phyloP scores from a whole-genome alignment of 2,888 invertebrate species.

The Eremobia ochroleuca region DNA sequence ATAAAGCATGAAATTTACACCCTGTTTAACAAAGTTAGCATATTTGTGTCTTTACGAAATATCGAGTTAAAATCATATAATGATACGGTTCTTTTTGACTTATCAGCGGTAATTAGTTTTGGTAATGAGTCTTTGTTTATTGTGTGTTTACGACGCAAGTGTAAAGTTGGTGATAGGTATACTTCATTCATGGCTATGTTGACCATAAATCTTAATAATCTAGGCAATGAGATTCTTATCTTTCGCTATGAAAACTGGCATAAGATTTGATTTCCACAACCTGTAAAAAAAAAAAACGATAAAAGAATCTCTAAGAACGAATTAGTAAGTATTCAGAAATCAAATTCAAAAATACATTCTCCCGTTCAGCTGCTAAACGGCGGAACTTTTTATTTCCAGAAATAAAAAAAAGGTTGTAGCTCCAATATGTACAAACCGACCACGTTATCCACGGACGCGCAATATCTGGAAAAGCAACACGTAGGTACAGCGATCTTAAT shows the following conservation, averaged over 20 bases:
- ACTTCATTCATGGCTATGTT: neutral
- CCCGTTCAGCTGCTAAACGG: slow-evolving; percentile 11
- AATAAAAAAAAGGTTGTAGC: slow-evolving; percentile 19
- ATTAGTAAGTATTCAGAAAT: slow-evolving; percentile 26
- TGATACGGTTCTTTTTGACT: slow-evolving; percentile 31
- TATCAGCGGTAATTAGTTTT: slow-evolving; percentile 45
- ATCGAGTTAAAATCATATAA: slow-evolving; percentile 31
- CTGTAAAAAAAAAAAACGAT: neutral
- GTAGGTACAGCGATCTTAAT: slow-evolving; percentile 35
- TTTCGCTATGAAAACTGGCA: neutral
- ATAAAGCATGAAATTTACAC: slow-evolving; percentile 68
- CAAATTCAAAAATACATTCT: slow-evolving; percentile 5
- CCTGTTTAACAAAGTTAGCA: slow-evolving; percentile 65
- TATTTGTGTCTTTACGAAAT: slow-evolving; percentile 58
- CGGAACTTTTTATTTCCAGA: neutral
- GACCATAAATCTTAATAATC: slow-evolving; percentile 6
- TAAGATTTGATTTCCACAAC: neutral
- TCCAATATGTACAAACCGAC: slow-evolving; percentile 12
- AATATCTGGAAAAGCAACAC: slow-evolving; percentile 47
- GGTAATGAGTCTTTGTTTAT: slow-evolving; percentile 29
- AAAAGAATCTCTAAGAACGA: neutral
- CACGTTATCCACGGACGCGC: slow-evolving; percentile 20
- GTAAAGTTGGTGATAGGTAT: neutral
- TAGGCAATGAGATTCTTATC: neutral
- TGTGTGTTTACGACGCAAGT: slow-evolving; percentile 8